Percentiles rank a stretch among this genome's conserved stretches.
These are phyloP conservation scores for Hippoglossus hippoglossus DNA, from an alignment of 2,797 vertebrate species.

Conservation along the genomic window DNA sequence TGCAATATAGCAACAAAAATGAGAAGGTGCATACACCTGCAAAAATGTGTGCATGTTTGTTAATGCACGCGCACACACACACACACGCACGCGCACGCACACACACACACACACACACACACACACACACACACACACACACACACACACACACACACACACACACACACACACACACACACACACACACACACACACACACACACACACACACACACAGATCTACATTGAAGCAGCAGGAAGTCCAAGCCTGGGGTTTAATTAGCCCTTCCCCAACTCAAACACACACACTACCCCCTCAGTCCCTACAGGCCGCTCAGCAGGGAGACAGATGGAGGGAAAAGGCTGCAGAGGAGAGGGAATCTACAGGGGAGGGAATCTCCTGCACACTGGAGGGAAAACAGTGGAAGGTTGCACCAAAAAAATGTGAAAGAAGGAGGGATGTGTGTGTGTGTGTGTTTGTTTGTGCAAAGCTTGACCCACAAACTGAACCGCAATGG, in stretches of 20 bases:
- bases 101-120: conserved; percentile 29
- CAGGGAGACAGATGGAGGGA: conserved; percentile 75
- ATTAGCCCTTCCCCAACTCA: conserved; percentile 76
- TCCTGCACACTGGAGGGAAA: conserved; percentile 77
- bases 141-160: conserved; percentile 30
- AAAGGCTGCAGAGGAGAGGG: conserved; percentile 77
- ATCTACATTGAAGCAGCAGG: conserved; percentile 55
- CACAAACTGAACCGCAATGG: neutral
- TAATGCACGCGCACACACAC: neutral
- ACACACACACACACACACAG: conserved; percentile 35
- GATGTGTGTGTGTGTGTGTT: neutral
- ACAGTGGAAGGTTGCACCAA: neutral
- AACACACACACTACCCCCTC: conserved; percentile 23
- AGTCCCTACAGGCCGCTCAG: conserved; percentile 74
- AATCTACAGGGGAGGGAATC: conserved; percentile 81
- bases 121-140: neutral
- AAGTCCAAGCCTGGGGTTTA: conserved; percentile 75
- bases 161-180: conserved; percentile 3
- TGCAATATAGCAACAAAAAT: neutral
- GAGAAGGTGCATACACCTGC: conserved; percentile 27
- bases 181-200: conserved; percentile 29
- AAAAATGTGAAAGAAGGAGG: neutral
- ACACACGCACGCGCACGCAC: no score
- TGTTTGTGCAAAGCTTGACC: neutral
- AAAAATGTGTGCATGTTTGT: conserved; percentile 18